phyloP scores from a whole-genome alignment of 2,888 invertebrate species.

The Orthonychiurus folsomi region DNA sequence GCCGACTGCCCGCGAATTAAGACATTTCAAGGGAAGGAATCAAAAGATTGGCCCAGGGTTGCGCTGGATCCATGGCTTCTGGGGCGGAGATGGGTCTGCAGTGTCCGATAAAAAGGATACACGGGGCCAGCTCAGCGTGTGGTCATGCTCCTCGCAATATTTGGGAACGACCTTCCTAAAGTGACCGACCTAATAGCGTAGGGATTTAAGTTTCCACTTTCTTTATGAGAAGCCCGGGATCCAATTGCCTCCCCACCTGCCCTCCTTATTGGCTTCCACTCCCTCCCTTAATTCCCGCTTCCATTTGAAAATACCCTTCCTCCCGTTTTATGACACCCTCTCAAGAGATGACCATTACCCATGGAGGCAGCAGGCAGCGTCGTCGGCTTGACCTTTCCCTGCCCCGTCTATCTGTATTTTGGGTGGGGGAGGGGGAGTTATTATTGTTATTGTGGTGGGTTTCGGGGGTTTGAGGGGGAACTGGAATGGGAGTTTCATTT shows the following conservation, averaged over 20 bases:
- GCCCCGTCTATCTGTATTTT: too few species aligned
- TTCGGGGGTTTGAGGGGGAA: too few species aligned
- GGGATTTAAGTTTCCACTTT: slow-evolving; percentile 34
- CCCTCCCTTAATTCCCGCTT: slow-evolving; percentile 5
- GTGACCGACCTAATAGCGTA: slow-evolving; percentile 41
- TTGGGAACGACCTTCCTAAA: slow-evolving; percentile 37
- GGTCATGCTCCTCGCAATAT: neutral
- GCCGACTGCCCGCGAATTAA: slow-evolving; percentile 31
- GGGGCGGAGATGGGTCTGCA: slow-evolving; percentile 41
- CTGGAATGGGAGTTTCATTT: slow-evolving; percentile 1
- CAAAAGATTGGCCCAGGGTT: slow-evolving; percentile 30
- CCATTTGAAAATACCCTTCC: neutral
- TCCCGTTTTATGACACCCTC: neutral
- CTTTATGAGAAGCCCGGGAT: neutral
- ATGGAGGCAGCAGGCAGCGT: too few species aligned
- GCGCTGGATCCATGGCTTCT: neutral
- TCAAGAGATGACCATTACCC: neutral
- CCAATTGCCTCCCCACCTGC: neutral
- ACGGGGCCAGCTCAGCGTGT: slow-evolving; percentile 6
- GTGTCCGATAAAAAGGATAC: slow-evolving; percentile 39
- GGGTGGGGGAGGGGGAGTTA: too few species aligned
- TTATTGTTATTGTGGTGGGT: too few species aligned
- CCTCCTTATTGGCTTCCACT: neutral
- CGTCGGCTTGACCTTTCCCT: too few species aligned
- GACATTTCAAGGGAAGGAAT: slow-evolving; percentile 24